These are phyloP conservation scores for Cephalophus harveyi DNA, from an alignment of 2,113 vertebrate genomes.

Conservation along the genomic window DNA sequence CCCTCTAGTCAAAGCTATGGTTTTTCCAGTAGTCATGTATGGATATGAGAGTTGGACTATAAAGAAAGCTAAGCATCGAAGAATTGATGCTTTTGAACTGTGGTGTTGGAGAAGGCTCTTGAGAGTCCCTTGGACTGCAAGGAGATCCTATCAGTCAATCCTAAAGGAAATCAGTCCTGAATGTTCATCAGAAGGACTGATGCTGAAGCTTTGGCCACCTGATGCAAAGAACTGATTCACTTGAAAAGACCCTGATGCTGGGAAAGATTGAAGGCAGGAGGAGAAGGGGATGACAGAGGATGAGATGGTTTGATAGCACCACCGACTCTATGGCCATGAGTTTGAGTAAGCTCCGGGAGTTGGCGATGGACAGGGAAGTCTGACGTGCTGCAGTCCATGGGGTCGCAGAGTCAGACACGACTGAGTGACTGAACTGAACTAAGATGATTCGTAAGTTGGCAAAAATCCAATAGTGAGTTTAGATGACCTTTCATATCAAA, in stretches of 20 bases:
- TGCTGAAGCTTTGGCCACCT: neutral
- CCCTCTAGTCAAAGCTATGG: neutral
- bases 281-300: neutral
- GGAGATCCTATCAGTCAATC: neutral
- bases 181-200: neutral
- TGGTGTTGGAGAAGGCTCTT: neutral
- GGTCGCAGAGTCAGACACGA: neutral
- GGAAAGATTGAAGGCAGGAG: neutral
- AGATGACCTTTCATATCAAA: neutral
- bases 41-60: neutral
- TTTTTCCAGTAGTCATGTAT: neutral
- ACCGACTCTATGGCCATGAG: neutral
- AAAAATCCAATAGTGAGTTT: neutral
- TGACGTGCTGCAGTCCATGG: neutral
- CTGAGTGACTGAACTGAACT: neutral
- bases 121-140: neutral
- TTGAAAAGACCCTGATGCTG: neutral
- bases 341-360: neutral
- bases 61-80: accelerated
- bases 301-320: neutral
- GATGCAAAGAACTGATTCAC: neutral
- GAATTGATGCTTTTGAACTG: neutral
- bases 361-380: neutral
- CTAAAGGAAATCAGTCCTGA: neutral
- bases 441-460: neutral